Conservation (phyloP, 2,888 invertebrate genomes). For the Tuta absoluta region DNA sequence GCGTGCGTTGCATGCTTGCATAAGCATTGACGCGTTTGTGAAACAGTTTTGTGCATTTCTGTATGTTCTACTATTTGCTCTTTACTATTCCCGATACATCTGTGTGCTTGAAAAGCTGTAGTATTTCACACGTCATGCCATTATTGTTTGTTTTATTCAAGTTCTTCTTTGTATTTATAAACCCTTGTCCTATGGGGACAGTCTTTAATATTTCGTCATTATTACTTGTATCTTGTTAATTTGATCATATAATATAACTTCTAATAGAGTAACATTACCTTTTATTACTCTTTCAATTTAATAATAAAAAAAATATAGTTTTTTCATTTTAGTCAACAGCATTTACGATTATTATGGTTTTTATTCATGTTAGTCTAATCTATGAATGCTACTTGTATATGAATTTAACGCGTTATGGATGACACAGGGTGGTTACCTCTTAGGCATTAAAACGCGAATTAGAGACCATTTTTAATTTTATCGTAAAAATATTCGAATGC, state of each 20-base stretch:
- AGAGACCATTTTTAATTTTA: conserved; percentile 37
- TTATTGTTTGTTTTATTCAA: neutral
- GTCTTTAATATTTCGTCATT: too few relatives aligned
- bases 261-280: too few relatives aligned
- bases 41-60: conserved; percentile 20
- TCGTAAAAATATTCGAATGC: conserved; percentile 26
- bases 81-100: conserved; percentile 13
- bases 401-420: conserved; percentile 71
- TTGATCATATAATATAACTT: too few relatives aligned
- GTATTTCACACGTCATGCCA: neutral
- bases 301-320: too few relatives aligned
- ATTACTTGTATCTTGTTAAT: too few relatives aligned
- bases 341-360: neutral
- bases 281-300: neutral
- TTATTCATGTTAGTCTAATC: neutral
- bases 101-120: neutral
- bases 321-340: too few relatives aligned
- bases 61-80: neutral
- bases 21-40: conserved; percentile 25
- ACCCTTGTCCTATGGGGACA: neutral
- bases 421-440: conserved; percentile 75
- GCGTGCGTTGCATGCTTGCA: conserved; percentile 21
- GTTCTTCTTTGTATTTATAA: neutral
- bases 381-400: conserved; percentile 45
- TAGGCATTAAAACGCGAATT: conserved; percentile 66